phyloP scores from a whole-genome alignment of 2,797 vertebrate species.

The Kryptolebias ocellatus region DNA sequence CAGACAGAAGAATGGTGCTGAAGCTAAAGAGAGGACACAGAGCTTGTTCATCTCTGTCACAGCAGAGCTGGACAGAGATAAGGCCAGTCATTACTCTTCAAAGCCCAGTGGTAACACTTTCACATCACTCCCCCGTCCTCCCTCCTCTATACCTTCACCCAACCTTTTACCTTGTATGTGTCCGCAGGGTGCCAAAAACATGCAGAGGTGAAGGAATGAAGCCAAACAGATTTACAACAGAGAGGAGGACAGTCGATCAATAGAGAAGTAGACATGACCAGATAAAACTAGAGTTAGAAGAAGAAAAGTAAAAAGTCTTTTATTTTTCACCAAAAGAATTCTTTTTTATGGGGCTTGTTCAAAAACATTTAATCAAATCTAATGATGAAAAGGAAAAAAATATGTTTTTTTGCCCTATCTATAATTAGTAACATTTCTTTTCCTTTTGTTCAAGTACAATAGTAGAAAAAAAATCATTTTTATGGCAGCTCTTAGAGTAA shows the following conservation, averaged over 20 bases:
- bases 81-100: conserved; percentile 68
- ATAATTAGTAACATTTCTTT: conserved; percentile 27
- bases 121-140: conserved; percentile 8
- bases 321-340: too few relatives aligned
- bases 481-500: too few relatives aligned
- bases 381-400: neutral
- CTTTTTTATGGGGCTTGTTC: neutral
- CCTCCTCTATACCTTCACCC: conserved; percentile 18
- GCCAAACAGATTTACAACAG: conserved; percentile 34
- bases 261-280: conserved; percentile 30
- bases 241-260: conserved; percentile 53
- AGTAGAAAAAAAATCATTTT: neutral
- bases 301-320: neutral
- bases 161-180: conserved; percentile 40
- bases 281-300: conserved; percentile 33
- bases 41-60: conserved; percentile 65
- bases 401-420: conserved; percentile 5
- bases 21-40: conserved; percentile 49
- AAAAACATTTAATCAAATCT: conserved; percentile 29
- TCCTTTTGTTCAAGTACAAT: conserved; percentile 28
- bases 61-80: conserved; percentile 56
- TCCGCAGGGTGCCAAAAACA: conserved; percentile 38
- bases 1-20: conserved; percentile 33
- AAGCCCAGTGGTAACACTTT: conserved; percentile 58
- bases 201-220: conserved; percentile 37